phyloP scores from a whole-genome alignment of 2,113 vertebrate species.

The Aepyceros melampus region DNA sequence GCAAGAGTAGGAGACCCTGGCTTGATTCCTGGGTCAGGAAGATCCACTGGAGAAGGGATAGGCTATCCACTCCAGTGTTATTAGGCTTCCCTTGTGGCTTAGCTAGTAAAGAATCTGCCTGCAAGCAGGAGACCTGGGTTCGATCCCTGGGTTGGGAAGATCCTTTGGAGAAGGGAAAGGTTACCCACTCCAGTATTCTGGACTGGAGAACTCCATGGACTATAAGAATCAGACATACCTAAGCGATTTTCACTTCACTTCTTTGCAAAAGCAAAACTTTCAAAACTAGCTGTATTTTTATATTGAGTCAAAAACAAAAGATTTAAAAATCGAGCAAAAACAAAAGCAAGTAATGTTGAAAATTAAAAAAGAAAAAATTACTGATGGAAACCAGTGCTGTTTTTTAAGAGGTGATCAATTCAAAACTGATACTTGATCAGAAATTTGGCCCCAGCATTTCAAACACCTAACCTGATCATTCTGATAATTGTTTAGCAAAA shows the following conservation, averaged over 20 bases:
- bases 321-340: background rate
- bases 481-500: background rate
- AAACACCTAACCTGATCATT: background rate
- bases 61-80: background rate
- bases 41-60: background rate
- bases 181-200: background rate
- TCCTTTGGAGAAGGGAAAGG: background rate
- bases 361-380: background rate
- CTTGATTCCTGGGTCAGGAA: background rate
- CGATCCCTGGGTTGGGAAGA: background rate
- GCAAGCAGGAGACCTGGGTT: background rate
- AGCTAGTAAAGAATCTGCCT: background rate
- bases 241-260: background rate
- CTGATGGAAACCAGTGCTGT: background rate
- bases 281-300: background rate
- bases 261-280: background rate
- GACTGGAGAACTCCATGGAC: background rate
- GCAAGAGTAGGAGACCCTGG: background rate
- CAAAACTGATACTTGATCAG: conserved; percentile 41
- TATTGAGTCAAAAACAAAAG: background rate
- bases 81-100: background rate
- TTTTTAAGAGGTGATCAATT: conserved; percentile 16
- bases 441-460: background rate
- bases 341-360: background rate
- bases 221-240: background rate